phyloP scores from a whole-genome alignment of 1,140 invertebrate species.

The Eciton burchellii region DNA sequence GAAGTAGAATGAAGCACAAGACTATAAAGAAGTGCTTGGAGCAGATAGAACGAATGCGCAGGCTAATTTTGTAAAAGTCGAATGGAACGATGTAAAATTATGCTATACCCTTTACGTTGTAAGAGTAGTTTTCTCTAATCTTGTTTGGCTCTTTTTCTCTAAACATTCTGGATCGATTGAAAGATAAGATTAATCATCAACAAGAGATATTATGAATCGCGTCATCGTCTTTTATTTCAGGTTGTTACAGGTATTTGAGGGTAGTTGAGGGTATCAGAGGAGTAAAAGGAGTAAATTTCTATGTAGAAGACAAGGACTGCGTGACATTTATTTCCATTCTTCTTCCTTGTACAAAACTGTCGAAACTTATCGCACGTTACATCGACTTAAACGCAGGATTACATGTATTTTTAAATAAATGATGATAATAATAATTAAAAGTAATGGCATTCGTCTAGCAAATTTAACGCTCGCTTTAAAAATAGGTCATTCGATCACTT shows the following conservation, averaged over 20 bases:
- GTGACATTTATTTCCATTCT: slow-evolving; percentile 53
- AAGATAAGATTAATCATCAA: not conserved
- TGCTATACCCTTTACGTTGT: not conserved
- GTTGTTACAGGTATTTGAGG: not conserved
- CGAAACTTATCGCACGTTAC: slow-evolving; percentile 53
- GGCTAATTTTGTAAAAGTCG: slow-evolving; percentile 41
- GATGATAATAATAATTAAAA: slow-evolving; percentile 36
- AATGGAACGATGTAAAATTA: not conserved
- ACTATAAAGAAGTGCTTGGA: slow-evolving; percentile 29
- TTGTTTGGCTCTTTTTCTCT: not conserved
- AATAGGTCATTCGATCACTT: slow-evolving; percentile 52
- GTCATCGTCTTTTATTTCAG: not conserved
- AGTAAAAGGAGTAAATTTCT: slow-evolving; percentile 26
- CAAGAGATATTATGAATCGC: not conserved
- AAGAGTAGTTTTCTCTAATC: not conserved
- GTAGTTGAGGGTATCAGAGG: not conserved
- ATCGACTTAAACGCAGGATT: slow-evolving; percentile 39
- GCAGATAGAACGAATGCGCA: slow-evolving; percentile 19
- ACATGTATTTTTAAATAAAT: slow-evolving; percentile 15
- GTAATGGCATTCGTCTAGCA: not conserved
- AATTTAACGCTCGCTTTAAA: slow-evolving; percentile 34
- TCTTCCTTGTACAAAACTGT: slow-evolving; percentile 49
- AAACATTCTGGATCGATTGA: not conserved
- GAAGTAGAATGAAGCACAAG: not conserved
- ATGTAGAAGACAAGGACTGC: slow-evolving; percentile 53